Percentiles rank a stretch among this genome's conserved stretches.
Conservation (phyloP, 2,797 vertebrate species). For the Xenopus petersii region DNA sequence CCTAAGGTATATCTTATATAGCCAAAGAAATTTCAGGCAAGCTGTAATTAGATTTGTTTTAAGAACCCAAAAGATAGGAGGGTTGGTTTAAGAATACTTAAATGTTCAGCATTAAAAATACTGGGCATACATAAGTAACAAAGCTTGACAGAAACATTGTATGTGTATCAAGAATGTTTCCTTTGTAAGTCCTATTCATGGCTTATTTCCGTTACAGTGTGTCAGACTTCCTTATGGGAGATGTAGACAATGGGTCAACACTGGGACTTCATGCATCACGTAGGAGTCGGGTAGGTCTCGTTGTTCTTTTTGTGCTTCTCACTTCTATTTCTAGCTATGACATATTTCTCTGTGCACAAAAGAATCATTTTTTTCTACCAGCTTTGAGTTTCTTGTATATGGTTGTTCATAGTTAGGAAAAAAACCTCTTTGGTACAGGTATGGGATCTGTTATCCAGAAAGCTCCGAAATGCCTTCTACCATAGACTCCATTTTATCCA, state of each 20-base stretch:
- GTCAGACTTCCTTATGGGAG: slow-evolving; percentile 99
- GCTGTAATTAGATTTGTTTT: too few species aligned
- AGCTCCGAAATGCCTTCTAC: too few species aligned
- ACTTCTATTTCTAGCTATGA: not conserved
- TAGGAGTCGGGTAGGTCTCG: slow-evolving; percentile 80
- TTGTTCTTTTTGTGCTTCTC: not conserved
- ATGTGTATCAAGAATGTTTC: not conserved
- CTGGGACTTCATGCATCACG: slow-evolving; percentile 85
- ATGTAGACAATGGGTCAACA: slow-evolving; percentile 92
- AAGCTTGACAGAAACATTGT: not conserved
- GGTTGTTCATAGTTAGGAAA: too few species aligned
- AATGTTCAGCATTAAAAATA: not conserved
- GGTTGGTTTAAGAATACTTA: not conserved
- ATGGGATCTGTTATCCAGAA: too few species aligned
- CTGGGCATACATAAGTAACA: too few species aligned
- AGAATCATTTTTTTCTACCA: not conserved
- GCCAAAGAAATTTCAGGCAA: too few species aligned
- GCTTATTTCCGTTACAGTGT: slow-evolving; percentile 74
- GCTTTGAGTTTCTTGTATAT: too few species aligned
- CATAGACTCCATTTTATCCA: too few species aligned
- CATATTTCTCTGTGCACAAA: not conserved
- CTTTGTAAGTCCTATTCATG: not conserved
- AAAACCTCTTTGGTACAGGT: too few species aligned
- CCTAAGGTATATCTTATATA: too few species aligned
- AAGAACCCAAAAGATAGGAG: too few species aligned